phyloP scores from a whole-genome alignment of 2,113 vertebrate genomes.

The Lipotes vexillifer region DNA sequence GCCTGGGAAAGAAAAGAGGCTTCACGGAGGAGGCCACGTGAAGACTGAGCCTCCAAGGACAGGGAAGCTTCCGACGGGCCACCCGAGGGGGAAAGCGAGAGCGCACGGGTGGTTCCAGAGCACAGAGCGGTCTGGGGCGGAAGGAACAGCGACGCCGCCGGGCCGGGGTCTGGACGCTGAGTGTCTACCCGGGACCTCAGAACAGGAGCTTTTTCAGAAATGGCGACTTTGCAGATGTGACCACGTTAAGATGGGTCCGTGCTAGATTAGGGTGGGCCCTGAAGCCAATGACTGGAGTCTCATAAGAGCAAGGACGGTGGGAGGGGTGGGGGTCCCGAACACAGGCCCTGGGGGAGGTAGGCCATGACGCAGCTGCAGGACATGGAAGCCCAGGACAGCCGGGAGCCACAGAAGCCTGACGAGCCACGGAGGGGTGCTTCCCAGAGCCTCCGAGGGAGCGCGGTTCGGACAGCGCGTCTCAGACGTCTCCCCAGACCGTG shows the following conservation, averaged over 20 bases:
- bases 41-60: background rate
- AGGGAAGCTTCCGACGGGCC: fast-evolving
- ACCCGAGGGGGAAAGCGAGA: fast-evolving
- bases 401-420: fast-evolving
- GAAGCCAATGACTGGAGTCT: fast-evolving
- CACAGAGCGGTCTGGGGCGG: fast-evolving
- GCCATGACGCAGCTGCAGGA: fast-evolving
- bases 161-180: background rate
- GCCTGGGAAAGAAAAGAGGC: background rate
- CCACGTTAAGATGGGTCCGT: fast-evolving
- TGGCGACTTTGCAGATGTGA: background rate
- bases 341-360: fast-evolving
- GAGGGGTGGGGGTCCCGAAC: fast-evolving
- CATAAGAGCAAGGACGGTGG: too few relatives aligned
- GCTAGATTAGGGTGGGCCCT: fast-evolving
- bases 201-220: background rate
- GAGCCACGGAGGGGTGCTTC: fast-evolving
- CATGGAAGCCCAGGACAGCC: fast-evolving
- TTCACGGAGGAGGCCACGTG: fast-evolving
- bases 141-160: fast-evolving
- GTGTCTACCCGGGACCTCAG: background rate
- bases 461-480: fast-evolving
- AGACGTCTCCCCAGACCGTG: fast-evolving
- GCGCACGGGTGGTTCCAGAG: fast-evolving
- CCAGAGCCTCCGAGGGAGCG: fast-evolving